Evolutionary conservation across 1,140 invertebrate genomes (phyloP).

Genomic region (Polypedilum pembai): DNA sequence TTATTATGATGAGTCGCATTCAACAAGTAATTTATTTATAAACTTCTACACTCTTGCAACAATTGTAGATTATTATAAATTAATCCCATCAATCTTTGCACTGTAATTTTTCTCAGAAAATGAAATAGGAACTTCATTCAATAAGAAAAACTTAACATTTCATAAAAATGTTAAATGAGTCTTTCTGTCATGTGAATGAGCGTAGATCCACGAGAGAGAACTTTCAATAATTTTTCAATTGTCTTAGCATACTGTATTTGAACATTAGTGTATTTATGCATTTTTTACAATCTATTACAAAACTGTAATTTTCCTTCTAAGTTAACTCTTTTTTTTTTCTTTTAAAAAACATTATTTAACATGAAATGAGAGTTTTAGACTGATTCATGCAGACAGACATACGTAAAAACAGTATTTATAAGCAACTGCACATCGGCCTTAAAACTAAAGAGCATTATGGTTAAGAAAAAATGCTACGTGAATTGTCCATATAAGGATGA

Average conservation of each 20-base stretch:
- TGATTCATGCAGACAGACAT: neutral
- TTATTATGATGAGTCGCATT: too few relatives aligned
- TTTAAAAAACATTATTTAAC: neutral
- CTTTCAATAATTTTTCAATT: constrained; percentile 14
- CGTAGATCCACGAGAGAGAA: neutral
- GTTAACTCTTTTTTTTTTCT: neutral
- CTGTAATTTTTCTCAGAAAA: too few relatives aligned
- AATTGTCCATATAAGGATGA: constrained; percentile 18
- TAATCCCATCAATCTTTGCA: too few relatives aligned
- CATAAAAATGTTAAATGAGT: too few relatives aligned
- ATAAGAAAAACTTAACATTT: too few relatives aligned
- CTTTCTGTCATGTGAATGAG: neutral
- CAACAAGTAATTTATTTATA: too few relatives aligned
- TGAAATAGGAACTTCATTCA: too few relatives aligned
- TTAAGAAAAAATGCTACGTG: neutral
- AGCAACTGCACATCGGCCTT: neutral
- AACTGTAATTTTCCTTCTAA: neutral
- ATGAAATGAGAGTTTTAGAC: neutral
- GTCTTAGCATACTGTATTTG: neutral
- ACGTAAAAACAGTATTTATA: neutral
- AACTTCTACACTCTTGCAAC: too few relatives aligned
- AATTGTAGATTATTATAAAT: too few relatives aligned
- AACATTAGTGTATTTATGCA: neutral
- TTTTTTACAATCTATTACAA: neutral
- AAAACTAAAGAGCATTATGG: neutral